A percentile compares a stretch with the other conserved stretches of the same genome.
phyloP scores from a whole-genome alignment of 2,113 vertebrate species.

The Willisornis vidua region DNA sequence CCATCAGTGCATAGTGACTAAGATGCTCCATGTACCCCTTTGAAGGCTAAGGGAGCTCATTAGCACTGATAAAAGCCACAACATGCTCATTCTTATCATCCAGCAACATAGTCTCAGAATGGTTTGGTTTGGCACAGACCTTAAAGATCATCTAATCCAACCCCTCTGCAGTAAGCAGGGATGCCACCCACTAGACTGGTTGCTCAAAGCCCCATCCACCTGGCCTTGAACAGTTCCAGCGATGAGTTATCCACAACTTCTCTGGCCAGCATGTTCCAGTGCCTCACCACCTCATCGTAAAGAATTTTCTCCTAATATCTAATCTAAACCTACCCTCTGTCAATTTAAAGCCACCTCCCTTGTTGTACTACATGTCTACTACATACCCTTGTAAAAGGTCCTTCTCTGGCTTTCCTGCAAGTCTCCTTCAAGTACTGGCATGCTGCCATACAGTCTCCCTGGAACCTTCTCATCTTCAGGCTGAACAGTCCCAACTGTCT shows the following conservation, averaged over 20 bases:
- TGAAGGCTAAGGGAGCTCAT: background rate
- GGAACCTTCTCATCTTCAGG: background rate
- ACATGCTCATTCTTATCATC: background rate
- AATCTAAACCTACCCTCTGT: background rate
- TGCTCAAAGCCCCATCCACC: background rate
- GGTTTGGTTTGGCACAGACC: background rate
- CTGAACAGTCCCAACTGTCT: background rate
- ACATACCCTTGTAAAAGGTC: background rate
- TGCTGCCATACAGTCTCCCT: accelerated
- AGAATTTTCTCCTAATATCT: background rate
- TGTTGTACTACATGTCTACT: background rate
- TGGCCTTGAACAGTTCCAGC: background rate
- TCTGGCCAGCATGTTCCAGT: background rate
- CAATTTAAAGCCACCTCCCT: background rate
- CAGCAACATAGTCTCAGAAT: background rate
- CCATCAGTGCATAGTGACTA: background rate
- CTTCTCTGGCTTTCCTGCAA: background rate
- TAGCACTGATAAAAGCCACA: background rate
- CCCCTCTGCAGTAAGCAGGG: background rate
- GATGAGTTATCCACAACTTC: background rate
- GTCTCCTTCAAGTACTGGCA: background rate
- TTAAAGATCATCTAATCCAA: background rate
- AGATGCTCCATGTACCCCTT: background rate
- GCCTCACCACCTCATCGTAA: background rate
- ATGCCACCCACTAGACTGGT: background rate